Evolutionary conservation across 2,113 vertebrate genomes (phyloP).

Genomic region (Numida meleagris): DNA sequence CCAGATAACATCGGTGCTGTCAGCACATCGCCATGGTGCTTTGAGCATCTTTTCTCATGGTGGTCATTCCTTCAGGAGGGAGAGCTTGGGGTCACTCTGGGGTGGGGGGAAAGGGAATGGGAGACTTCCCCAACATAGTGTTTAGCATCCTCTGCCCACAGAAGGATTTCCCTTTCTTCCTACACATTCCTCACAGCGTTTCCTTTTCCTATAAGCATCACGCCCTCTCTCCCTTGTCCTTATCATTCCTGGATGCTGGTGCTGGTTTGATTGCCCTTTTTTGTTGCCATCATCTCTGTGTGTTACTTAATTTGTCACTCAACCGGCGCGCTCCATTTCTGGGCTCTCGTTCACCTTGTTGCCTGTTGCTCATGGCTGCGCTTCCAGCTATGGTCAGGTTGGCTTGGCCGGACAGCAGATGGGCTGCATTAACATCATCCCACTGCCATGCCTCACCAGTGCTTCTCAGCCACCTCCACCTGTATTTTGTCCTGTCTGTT

Average conservation of each 20-base stretch:
- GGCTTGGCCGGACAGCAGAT: neutral
- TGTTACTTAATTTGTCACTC: neutral
- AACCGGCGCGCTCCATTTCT: neutral
- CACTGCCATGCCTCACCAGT: fast-evolving
- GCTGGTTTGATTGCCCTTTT: neutral
- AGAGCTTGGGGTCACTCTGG: neutral
- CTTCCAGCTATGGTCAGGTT: fast-evolving
- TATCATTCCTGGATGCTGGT: neutral
- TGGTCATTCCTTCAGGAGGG: neutral
- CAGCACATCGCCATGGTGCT: fast-evolving
- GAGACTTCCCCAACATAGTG: neutral
- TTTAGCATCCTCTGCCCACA: neutral
- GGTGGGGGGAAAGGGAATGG: neutral
- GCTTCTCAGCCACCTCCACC: fast-evolving
- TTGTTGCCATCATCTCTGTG: fast-evolving
- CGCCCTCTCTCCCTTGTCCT: neutral
- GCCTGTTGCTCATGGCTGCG: fast-evolving
- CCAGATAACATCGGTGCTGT: neutral
- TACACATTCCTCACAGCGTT: neutral
- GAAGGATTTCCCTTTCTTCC: slow-evolving; percentile 1
- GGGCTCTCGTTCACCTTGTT: neutral
- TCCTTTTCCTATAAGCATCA: neutral
- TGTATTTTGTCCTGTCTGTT: fast-evolving
- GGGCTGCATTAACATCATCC: fast-evolving
- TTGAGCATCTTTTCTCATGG: neutral